Percentiles rank a stretch among this genome's conserved stretches.
Conservation (phyloP, 2,797 vertebrate genomes). For the Intellagama lesueurii region DNA sequence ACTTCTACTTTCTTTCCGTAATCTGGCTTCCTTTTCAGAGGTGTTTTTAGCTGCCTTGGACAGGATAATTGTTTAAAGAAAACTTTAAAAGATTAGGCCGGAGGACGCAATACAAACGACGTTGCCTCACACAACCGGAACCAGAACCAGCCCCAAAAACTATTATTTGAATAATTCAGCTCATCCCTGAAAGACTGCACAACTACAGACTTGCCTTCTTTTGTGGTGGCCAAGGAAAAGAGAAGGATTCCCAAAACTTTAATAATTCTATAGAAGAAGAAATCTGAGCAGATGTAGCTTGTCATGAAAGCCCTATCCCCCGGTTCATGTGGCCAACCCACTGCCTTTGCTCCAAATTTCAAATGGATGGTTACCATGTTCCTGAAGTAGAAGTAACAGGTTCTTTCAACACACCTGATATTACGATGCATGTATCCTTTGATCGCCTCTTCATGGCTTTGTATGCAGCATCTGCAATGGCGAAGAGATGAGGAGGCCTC, state of each 20-base stretch:
- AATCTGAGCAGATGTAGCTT: no score
- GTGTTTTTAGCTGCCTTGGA: no score
- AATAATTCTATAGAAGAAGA: no score
- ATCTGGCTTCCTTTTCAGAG: no score
- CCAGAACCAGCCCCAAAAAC: background rate
- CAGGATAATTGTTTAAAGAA: no score
- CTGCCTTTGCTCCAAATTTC: background rate
- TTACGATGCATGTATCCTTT: conserved; percentile 98
- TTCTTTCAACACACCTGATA: conserved; percentile 83
- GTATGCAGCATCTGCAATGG: conserved; percentile 96
- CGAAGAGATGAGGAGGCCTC: conserved; percentile 95
- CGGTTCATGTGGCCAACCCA: background rate
- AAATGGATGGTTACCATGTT: background rate
- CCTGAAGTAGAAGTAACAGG: background rate
- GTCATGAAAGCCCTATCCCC: no score
- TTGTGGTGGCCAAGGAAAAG: no score
- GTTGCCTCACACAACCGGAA: no score
- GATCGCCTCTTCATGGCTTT: conserved; percentile 98
- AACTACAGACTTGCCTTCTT: background rate
- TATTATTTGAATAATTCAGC: background rate
- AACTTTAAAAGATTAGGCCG: no score
- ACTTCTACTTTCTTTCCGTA: no score
- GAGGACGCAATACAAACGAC: no score
- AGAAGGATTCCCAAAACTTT: no score
- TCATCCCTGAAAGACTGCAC: background rate